phyloP scores from a whole-genome alignment of 2,113 vertebrate species.

The Greenwoodochromis staneri region DNA sequence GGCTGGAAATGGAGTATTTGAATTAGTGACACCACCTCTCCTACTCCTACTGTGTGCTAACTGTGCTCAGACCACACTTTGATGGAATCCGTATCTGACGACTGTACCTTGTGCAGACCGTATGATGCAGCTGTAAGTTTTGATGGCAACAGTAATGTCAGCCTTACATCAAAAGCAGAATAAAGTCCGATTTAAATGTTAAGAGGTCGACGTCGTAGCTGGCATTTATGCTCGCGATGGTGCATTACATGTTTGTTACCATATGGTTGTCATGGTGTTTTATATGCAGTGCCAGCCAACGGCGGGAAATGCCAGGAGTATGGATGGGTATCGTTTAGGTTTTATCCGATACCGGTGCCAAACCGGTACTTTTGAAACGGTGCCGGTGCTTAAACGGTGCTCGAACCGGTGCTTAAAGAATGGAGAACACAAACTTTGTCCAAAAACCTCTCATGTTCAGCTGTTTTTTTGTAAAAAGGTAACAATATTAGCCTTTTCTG shows the following conservation, averaged over 20 bases:
- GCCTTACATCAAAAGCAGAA: background rate
- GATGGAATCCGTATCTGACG: background rate
- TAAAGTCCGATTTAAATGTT: background rate
- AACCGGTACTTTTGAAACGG: rapidly evolving
- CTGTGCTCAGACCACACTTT: background rate
- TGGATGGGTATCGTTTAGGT: background rate
- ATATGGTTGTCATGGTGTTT: background rate
- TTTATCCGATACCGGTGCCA: rapidly evolving
- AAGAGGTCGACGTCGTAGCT: background rate
- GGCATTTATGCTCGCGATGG: background rate
- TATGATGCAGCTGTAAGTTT: background rate
- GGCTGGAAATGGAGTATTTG: background rate
- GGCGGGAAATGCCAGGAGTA: background rate
- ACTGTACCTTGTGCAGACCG: background rate
- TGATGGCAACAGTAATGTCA: background rate
- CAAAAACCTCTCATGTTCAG: background rate
- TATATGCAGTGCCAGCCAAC: background rate
- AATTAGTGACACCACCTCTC: background rate
- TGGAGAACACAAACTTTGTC: rapidly evolving
- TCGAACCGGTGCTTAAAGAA: rapidly evolving
- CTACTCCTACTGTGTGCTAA: background rate
- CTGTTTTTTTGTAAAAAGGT: rapidly evolving
- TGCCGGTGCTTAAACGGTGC: background rate
- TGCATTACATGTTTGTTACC: background rate
- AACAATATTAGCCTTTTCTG: background rate